Conservation (phyloP, 2,888 invertebrate genomes). For the Drosophila parthenogenetica region DNA sequence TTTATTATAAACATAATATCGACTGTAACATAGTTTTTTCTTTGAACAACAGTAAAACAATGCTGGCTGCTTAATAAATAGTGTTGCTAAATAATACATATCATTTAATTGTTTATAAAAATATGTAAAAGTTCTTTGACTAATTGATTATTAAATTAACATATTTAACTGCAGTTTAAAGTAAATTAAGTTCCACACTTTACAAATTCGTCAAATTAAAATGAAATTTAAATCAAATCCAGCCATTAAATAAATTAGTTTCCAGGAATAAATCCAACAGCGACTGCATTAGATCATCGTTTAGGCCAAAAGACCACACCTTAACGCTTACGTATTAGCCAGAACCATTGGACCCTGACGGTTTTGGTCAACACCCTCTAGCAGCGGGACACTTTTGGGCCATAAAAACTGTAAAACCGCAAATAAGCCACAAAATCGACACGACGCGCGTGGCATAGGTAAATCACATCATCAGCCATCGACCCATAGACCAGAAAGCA, state of each 20-base stretch:
- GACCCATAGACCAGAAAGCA: constrained; percentile 10
- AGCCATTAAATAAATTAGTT: constrained; percentile 9
- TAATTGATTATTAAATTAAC: too few relatives aligned
- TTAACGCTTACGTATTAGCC: constrained; percentile 35
- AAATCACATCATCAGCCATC: constrained; percentile 32
- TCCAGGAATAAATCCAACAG: constrained; percentile 27
- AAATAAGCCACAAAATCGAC: constrained; percentile 71
- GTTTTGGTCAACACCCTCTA: constrained; percentile 59
- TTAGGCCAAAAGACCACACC: constrained; percentile 73
- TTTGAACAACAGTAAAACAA: too few relatives aligned
- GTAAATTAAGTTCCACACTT: too few relatives aligned
- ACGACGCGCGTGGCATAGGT: constrained; percentile 67
- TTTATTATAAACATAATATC: too few relatives aligned
- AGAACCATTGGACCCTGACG: background rate
- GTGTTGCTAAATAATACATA: too few relatives aligned
- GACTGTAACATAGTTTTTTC: too few relatives aligned
- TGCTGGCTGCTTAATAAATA: too few relatives aligned
- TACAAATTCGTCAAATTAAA: too few relatives aligned
- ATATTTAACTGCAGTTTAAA: too few relatives aligned
- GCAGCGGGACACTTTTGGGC: constrained; percentile 51
- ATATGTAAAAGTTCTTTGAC: too few relatives aligned
- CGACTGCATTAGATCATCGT: constrained; percentile 42
- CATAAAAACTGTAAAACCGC: constrained; percentile 69
- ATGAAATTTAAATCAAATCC: too few relatives aligned
- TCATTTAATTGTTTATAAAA: too few relatives aligned